Conservation (phyloP, 1,140 invertebrate species). For the Pseudomyrmex pallidus region DNA sequence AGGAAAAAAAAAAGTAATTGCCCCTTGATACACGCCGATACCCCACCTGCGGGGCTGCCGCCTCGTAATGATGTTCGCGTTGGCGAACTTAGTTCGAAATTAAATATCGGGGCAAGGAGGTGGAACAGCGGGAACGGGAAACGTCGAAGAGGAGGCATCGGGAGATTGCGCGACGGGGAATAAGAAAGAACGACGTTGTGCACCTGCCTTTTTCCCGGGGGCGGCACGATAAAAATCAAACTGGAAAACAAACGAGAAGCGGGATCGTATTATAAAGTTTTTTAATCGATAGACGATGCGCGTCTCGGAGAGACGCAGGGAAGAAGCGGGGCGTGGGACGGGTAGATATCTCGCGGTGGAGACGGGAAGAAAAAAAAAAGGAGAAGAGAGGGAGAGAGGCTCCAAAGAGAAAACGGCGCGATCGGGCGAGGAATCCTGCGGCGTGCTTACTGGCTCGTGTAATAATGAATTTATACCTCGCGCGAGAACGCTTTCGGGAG, state of each 20-base stretch:
- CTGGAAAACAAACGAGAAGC: constrained; percentile 78
- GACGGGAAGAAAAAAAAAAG: neutral
- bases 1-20: constrained; percentile 74
- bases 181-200: constrained; percentile 47
- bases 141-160: constrained; percentile 62
- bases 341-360: constrained; percentile 65
- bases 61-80: constrained; percentile 74
- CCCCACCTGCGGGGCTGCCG: constrained; percentile 74
- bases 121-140: constrained; percentile 30
- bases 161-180: constrained; percentile 16
- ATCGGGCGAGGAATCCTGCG: constrained; percentile 78
- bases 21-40: constrained; percentile 77
- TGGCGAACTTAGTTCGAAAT: constrained; percentile 81
- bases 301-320: constrained; percentile 45
- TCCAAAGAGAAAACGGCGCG: constrained; percentile 70
- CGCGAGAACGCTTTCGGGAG: constrained; percentile 57
- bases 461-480: constrained; percentile 81
- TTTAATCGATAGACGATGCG: constrained; percentile 82
- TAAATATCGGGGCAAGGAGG: constrained; percentile 78
- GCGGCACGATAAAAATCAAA: constrained; percentile 79
- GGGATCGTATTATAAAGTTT: constrained; percentile 83
- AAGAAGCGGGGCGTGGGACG: constrained; percentile 42
- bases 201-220: constrained; percentile 72
- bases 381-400: neutral
- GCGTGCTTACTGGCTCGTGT: constrained; percentile 76